Evolutionary conservation across 2,888 invertebrate genomes (phyloP), one percentile per base, ranked within the genome.

Genomic region (Drosophila sordidula): DNA sequence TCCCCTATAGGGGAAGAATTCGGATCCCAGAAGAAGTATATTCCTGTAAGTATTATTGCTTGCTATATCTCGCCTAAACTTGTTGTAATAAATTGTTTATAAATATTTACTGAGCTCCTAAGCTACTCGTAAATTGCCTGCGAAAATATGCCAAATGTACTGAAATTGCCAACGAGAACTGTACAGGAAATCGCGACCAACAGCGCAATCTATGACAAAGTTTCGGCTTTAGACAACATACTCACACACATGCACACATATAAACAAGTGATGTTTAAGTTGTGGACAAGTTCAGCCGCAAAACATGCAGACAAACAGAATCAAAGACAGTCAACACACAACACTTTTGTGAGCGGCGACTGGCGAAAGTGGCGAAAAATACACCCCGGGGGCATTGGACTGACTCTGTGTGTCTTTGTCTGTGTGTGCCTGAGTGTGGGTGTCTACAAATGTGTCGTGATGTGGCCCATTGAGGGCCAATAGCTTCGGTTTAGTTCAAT

Each of bases 401-500:
- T 11, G 14, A 26, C 56, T 32, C n/a, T 64, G 32, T 11, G 39
- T 18, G 42, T 52, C 32, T 74, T 55, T 44, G 54, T 47, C 29
- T 14, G 26, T 45, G 26, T 8, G 56, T 36, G 52, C 67, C 51
- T 42, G 36, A 47, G 55, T 58, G 49, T 44, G 36, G 63, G 41
- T 50, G 52, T 64, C 34, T 52, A 58, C 54, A 74, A 74, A 69
- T 74, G 64, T 75, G 70, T 68, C 55, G 70, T 67, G 70, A 80
- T 84, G 87, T 70, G 75, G 81, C 66, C 89, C 81, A 83, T 83
- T 87, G 83, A 83, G 81, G 54, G 29, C 66, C 87, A 89, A 83
- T 87, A 83, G 87, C 83, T 71, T 88, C 67, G 87, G 84, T 71
- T 88, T 88, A 88, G 82, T 75, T 81, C 87, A 75, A 83, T 83